phyloP scores from a whole-genome alignment of 2,888 invertebrate species.

The Limnephilus rhombicus region DNA sequence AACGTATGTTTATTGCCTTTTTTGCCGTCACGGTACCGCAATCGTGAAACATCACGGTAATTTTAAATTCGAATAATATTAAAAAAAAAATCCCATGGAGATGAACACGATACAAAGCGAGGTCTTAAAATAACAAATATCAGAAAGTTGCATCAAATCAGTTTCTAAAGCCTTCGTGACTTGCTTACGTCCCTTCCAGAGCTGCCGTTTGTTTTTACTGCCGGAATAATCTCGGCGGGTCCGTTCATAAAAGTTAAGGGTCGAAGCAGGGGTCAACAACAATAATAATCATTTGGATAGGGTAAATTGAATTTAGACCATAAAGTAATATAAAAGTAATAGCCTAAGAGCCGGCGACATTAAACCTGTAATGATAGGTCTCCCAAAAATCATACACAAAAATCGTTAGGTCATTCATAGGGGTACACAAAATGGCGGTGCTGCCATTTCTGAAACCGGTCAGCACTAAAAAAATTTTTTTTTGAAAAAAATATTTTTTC shows the following conservation, averaged over 20 bases:
- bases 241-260: constrained; percentile 40
- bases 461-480: no score
- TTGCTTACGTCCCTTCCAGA: constrained; percentile 16
- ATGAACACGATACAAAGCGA: background rate
- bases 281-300: background rate
- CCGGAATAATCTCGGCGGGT: constrained; percentile 39
- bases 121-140: constrained; percentile 10
- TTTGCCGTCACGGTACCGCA: no score
- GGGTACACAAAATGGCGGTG: no score
- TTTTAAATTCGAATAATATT: background rate
- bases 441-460: no score
- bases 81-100: background rate
- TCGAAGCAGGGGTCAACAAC: constrained; percentile 1
- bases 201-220: constrained; percentile 31
- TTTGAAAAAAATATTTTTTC: no score
- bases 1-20: no score
- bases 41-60: no score
- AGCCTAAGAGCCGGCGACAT: no score
- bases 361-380: no score
- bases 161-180: constrained; percentile 44
- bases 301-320: background rate
- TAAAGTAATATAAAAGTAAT: background rate
- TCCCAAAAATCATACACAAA: no score
- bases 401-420: no score
- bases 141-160: constrained; percentile 38